Evolutionary conservation across 2,888 invertebrate genomes (phyloP).

Genomic region (Notodonta ziczac): DNA sequence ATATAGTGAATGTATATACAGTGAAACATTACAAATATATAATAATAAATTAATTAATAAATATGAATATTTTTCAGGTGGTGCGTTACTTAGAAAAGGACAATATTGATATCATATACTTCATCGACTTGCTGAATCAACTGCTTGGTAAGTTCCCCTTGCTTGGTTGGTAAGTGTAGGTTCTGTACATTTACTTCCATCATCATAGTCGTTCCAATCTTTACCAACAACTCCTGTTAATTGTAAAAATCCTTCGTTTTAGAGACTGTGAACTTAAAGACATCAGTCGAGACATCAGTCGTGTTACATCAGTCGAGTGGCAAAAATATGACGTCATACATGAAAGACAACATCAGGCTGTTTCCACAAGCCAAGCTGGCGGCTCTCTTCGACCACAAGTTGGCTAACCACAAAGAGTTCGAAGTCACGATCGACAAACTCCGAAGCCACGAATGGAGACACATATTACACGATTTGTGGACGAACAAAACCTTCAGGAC

Average conservation of each 20-base stretch:
- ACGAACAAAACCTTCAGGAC: background rate
- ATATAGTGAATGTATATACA: too few species aligned
- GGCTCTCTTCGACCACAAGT: conserved; percentile 11
- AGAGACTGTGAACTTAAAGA: background rate
- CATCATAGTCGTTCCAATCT: too few species aligned
- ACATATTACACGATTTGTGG: background rate
- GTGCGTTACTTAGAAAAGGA: conserved; percentile 16
- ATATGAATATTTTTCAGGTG: background rate
- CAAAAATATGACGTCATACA: conserved; percentile 28
- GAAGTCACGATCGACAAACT: background rate
- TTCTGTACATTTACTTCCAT: too few species aligned
- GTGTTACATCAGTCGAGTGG: conserved; percentile 3
- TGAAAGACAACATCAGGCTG: conserved; percentile 28
- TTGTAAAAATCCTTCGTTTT: background rate
- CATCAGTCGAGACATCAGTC: too few species aligned
- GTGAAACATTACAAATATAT: too few species aligned
- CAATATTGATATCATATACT: conserved; percentile 22
- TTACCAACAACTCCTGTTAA: too few species aligned
- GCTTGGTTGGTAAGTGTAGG: too few species aligned
- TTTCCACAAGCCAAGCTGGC: conserved; percentile 34
- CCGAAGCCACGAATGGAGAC: background rate
- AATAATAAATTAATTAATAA: too few species aligned
- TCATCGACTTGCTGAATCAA: conserved; percentile 19
- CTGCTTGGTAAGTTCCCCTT: background rate
- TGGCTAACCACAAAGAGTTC: background rate